Base-by-base conservation (phyloP, 2,888 invertebrate genomes). In the Proisotoma minuta region DNA sequence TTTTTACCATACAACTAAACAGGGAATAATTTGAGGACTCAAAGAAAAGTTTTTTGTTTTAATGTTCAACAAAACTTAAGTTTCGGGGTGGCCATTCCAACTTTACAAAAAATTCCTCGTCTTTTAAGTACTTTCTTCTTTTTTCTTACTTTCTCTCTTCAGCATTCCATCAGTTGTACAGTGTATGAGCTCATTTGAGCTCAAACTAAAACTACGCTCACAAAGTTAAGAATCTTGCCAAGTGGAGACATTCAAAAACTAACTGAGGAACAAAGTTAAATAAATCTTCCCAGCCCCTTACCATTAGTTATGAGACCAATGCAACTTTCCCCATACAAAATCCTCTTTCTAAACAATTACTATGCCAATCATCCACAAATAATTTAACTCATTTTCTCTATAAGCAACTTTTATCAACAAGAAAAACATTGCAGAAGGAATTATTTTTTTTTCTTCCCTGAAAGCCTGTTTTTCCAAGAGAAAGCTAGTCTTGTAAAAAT, bases 1-100 rank as follows among this genome's bases (percentile, higher is more conserved):
- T 56, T 34, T 54, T 56, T 40, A 56, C 39, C 56, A 56, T 40
- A 56, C 54, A 54, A 24, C 56, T 56, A 56, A 56, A 56, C 43
- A 56, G 56, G 56, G 56, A 56, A 56, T 56, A 56, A 56, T 56
- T 56, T 56, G 56, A 56, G 34, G 56, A 56, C 56, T 40, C 56
- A 56, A 56, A 56, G 56, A 56, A 56, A 56, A 56, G 26, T 56
- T 56, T n/a, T 56, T 56, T 56, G 56, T 56, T 56, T 56, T 56
- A 56, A 56, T 56, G 56, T 47, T 56, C 56, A 56, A 56, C 56
- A 56, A 56, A 54, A 56, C 56, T 56, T 56, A 47, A 47, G 56
- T 56, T 51, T 39, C 39, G 24, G 43, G 47, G 47, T 40, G 43
- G 43, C 56, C 47, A 56, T 43, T 56, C 47, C 47, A 43, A 43